Evolutionary conservation across 2,113 vertebrate species (phyloP).

Genomic region (Aegypius monachus): DNA sequence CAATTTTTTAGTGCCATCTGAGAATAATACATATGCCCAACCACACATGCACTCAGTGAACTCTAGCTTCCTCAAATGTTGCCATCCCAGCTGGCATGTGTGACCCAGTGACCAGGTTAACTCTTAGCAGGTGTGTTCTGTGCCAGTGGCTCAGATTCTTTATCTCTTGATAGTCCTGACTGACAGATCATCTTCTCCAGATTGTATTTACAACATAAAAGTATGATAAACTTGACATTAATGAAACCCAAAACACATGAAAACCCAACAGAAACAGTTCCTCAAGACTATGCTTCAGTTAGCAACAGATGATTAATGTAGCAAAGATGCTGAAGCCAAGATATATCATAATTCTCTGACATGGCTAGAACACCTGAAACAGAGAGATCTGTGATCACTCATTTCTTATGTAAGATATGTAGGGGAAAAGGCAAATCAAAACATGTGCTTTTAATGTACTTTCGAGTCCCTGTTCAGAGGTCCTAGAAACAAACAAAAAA

Average conservation of each 20-base stretch:
- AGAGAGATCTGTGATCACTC: neutral
- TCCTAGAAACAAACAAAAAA: neutral
- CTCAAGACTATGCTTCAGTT: neutral
- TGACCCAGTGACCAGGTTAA: neutral
- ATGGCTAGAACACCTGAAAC: neutral
- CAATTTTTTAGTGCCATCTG: neutral
- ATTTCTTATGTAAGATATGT: neutral
- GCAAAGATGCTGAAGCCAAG: neutral
- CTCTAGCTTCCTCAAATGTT: neutral
- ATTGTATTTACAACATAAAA: neutral
- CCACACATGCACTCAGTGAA: neutral
- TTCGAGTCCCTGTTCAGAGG: neutral
- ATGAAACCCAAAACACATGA: neutral
- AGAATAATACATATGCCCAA: rapidly evolving
- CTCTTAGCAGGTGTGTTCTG: neutral
- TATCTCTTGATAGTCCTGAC: neutral
- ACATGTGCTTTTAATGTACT: neutral
- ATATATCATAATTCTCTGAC: neutral
- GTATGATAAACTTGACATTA: neutral
- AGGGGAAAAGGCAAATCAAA: neutral
- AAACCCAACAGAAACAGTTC: neutral
- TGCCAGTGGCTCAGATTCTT: neutral
- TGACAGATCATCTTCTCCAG: neutral
- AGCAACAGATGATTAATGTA: neutral
- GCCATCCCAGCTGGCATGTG: neutral